Base-by-base conservation (phyloP, 2,113 vertebrate species). In the Campylorhamphus procurvoides region DNA sequence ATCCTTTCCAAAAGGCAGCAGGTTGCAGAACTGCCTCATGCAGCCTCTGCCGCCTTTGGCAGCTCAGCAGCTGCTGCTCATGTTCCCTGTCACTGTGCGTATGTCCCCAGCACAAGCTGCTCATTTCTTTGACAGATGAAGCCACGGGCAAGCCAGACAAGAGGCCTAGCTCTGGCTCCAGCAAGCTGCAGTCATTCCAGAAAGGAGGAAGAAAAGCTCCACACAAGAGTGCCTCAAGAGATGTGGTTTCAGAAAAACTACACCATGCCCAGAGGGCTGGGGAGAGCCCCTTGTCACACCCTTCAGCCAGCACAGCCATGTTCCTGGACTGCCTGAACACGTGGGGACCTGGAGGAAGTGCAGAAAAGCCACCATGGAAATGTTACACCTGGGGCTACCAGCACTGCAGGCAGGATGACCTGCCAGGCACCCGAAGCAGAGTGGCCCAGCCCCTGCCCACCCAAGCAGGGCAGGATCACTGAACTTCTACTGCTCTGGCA, bases 51-150 rank as follows among this genome's bases (percentile, higher is more conserved):
- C 40, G 75, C 75, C 71, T 77, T 23, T 39, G 55, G 82, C 83
- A 73, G 62, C 67, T 63, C 15, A 0, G 84, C 82, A 75, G 87
- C 66, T 74, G 89, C 80, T 44, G 75, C 76, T 72, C 40, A 6
- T 29, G 53, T 16, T 87, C 62, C 77, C 60, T 79, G 89, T 85
- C 95, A 75, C 69, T 28, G 42, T 12, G 15, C 42, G 0, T 33
- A 63, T 13, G 84, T 68, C 58, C 81, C 84, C 7, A 67, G 5
- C 2, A 1, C 1, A 3, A 15, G 7, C 84, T 66, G 78, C 17
- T 94, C 79, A 90, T 67, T 90, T 59, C 62, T 95, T 12, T 91
- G 89, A 87, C 91, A 85, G 86, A 84, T 58, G 49, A 93, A 82
- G 18, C 77, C 81, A 76, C 0, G 0, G 89, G 84, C 69, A 16